phyloP scores from a whole-genome alignment of 2,888 invertebrate genomes.

The Rhimphoctona megacephalus region DNA sequence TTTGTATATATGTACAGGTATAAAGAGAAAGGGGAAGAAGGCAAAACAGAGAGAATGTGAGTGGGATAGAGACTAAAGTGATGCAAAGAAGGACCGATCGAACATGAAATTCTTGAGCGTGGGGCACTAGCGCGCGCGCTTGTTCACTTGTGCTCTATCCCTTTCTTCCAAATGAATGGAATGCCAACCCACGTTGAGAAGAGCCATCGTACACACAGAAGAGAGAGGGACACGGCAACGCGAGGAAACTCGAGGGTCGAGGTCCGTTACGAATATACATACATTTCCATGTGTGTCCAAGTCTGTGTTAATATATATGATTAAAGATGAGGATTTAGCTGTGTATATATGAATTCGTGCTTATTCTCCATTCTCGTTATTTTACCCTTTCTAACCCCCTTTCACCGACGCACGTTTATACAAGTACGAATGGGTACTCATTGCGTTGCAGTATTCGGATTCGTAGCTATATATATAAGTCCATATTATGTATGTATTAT shows the following conservation, averaged over 20 bases:
- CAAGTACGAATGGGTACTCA: constrained; percentile 1
- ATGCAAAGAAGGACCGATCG: constrained; percentile 69
- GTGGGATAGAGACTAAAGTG: constrained; percentile 35
- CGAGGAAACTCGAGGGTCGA: constrained; percentile 54
- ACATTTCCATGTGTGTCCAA: neutral
- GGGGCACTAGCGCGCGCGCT: constrained; percentile 36
- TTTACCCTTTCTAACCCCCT: constrained; percentile 14
- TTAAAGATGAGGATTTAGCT: neutral
- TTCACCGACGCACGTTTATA: constrained; percentile 13
- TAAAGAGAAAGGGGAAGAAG: constrained; percentile 7
- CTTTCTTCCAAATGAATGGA: constrained; percentile 79
- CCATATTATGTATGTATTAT: neutral
- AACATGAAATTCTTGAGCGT: constrained; percentile 78
- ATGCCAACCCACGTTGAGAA: constrained; percentile 80
- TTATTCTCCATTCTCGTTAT: constrained; percentile 38
- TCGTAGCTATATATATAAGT: neutral
- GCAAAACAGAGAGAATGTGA: constrained; percentile 28
- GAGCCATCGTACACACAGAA: constrained; percentile 58
- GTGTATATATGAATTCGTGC: neutral
- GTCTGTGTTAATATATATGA: neutral
- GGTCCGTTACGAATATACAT: constrained; percentile 27
- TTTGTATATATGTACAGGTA: constrained; percentile 27
- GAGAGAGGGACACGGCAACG: constrained; percentile 12
- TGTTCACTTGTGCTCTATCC: constrained; percentile 48
- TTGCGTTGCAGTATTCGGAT: neutral